Percentiles rank a stretch among this genome's conserved stretches.
Conservation (phyloP, 92 coral and sea anemone species). For the Bergia puertoricense region DNA sequence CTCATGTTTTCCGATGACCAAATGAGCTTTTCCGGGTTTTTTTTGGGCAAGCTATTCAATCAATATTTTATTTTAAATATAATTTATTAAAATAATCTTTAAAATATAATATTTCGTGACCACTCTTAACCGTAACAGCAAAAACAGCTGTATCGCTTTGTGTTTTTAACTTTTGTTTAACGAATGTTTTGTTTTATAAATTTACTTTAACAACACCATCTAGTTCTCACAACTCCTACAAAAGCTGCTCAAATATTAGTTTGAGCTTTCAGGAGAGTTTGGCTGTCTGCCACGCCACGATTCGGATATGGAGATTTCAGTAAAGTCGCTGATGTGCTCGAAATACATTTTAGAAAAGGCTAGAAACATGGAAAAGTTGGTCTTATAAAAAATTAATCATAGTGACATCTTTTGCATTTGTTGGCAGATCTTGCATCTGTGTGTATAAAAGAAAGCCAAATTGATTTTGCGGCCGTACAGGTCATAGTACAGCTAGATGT, state of each 20-base stretch:
- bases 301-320: not conserved
- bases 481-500: not conserved
- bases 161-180: not conserved
- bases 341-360: not conserved
- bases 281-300: not conserved
- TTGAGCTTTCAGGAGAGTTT: not conserved
- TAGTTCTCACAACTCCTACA: not conserved
- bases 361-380: not conserved
- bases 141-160: too few species aligned
- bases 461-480: not conserved
- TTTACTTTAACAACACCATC: too few species aligned
- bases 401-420: not conserved
- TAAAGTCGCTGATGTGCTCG: not conserved
- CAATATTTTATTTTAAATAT: not conserved
- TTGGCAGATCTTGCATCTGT: not conserved
- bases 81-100: not conserved
- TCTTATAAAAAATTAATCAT: not conserved
- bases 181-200: too few species aligned
- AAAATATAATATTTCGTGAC: not conserved
- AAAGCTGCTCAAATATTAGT: not conserved
- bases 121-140: not conserved
- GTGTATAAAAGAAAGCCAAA: not conserved
- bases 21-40: constrained; percentile 5
- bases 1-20: not conserved
- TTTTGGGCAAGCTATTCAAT: not conserved